Base-by-base conservation (phyloP, 1,140 invertebrate species). In the Piezodorus guildinii region DNA sequence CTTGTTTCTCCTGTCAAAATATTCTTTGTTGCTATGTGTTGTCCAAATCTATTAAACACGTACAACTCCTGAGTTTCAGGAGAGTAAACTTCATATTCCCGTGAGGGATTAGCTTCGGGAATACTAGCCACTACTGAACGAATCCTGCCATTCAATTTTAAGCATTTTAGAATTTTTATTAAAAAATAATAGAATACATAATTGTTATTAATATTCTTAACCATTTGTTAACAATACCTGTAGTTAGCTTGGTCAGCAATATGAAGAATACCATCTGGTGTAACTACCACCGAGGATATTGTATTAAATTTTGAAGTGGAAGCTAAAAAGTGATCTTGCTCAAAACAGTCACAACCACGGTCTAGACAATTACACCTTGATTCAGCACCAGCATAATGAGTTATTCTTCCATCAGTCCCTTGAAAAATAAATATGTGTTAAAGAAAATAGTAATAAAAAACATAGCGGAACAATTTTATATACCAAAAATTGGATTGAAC, bases 51-150 rank as follows among this genome's bases (percentile, higher is more conserved):
- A 72, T 97, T 97, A 74, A 98, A 98, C 14, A 96, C 85, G 71
- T 96, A 97, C 54, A 94, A 86, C 75, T 97, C 93, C 74, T 96
- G 92, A 1, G 91, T 94, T 69, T 96, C 93, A 0, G 94, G 91
- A 0, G 91, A 91, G 68, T 93, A 94, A 59, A 98, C 94, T 75
- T 96, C 91, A 72, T 96, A 97, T 73, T 94, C 88, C 34, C 91
- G 78, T 0, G 86, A 81, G 0, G 83, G 80, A 69, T 85, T 90
- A 0, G 91, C 86, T 66, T 90, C 86, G 0, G 90, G 94, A 60
- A 97, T 90, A 70, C 90, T 91, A 0, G 94, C 91, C 77, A 90
- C 91, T 0, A 97, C 90, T 0, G 92, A 94, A 54, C 93, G 81
- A 34, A 97, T 91, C 71, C 86, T 80, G 30, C n/a, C 65, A 65